A percentile compares a stretch with the other conserved stretches of the same genome.
Evolutionary conservation across 2,797 vertebrate species (phyloP).

Genomic region (Brotula barbata): DNA sequence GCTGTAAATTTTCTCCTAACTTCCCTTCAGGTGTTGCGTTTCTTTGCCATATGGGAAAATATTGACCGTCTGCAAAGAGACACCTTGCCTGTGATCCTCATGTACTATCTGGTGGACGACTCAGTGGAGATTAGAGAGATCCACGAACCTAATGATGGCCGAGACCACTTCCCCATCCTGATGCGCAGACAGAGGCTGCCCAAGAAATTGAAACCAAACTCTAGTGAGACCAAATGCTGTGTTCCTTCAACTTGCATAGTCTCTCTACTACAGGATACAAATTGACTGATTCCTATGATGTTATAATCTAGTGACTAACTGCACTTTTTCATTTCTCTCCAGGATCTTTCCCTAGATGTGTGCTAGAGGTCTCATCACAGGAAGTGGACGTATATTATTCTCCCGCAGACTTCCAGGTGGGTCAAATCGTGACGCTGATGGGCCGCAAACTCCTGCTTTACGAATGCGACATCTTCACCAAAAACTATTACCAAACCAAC

Average conservation of each 20-base stretch:
- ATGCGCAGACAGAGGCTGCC: constrained; percentile 85
- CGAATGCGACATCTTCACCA: constrained; percentile 89
- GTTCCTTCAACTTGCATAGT: too few relatives aligned
- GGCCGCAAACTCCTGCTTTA: constrained; percentile 86
- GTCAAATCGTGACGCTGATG: constrained; percentile 81
- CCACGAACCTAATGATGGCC: constrained; percentile 83
- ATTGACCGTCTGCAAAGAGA: constrained; percentile 73
- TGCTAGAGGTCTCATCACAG: constrained; percentile 86
- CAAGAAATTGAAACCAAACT: constrained; percentile 74
- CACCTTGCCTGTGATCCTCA: constrained; percentile 77
- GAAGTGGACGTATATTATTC: constrained; percentile 90
- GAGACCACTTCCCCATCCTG: constrained; percentile 86
- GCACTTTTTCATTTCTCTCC: not conserved
- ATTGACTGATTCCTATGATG: too few relatives aligned
- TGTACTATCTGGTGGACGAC: constrained; percentile 90
- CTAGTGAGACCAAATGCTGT: constrained; percentile 40
- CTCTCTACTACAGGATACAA: too few relatives aligned
- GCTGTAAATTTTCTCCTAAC: too few relatives aligned
- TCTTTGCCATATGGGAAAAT: constrained; percentile 87
- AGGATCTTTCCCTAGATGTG: constrained; percentile 88
- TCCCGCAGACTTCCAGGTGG: constrained; percentile 88
- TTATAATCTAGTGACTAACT: not conserved
- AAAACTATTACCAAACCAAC: constrained; percentile 83
- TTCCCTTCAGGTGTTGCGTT: constrained; percentile 86
- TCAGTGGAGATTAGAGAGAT: constrained; percentile 89